A percentile compares a stretch with the other conserved stretches of the same genome.
Evolutionary conservation across 2,888 invertebrate genomes (phyloP).

Genomic region (Mythimna pallens): DNA sequence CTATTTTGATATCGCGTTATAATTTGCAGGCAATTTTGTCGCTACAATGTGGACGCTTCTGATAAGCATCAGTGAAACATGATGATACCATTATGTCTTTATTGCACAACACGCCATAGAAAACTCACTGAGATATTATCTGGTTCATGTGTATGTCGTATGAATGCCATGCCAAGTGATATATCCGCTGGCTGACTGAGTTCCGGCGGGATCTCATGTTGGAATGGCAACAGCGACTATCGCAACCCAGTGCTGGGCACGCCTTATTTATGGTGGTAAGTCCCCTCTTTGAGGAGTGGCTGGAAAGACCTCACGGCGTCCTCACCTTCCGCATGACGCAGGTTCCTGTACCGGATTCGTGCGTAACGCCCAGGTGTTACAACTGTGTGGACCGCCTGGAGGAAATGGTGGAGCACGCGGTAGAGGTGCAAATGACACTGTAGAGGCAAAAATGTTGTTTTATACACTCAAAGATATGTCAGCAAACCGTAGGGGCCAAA

Average conservation of each 20-base stretch:
- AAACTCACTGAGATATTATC: slow-evolving; percentile 55
- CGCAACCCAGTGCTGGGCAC: no score
- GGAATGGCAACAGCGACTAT: no score
- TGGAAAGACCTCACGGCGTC: no score
- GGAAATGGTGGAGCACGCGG: no score
- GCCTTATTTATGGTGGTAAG: no score
- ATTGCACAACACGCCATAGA: slow-evolving; percentile 63
- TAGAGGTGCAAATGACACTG: no score
- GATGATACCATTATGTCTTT: slow-evolving; percentile 69
- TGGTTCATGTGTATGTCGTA: slow-evolving; percentile 27
- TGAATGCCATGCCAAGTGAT: slow-evolving; percentile 28
- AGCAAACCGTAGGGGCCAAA: neutral
- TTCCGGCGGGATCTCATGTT: no score
- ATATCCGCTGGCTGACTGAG: neutral
- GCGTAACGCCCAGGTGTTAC: no score
- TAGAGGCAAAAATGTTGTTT: slow-evolving; percentile 2
- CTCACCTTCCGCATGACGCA: no score
- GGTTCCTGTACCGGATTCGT: no score
- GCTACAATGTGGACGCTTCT: slow-evolving; percentile 65
- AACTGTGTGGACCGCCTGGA: no score
- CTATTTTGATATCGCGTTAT: slow-evolving; percentile 70
- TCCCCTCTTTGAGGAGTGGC: no score
- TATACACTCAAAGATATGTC: neutral
- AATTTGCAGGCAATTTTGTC: slow-evolving; percentile 68
- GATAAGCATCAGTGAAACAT: slow-evolving; percentile 69